Percentiles rank a stretch among this genome's conserved stretches.
Conservation (phyloP, 1,140 invertebrate genomes). For the Maconellicoccus hirsutus region DNA sequence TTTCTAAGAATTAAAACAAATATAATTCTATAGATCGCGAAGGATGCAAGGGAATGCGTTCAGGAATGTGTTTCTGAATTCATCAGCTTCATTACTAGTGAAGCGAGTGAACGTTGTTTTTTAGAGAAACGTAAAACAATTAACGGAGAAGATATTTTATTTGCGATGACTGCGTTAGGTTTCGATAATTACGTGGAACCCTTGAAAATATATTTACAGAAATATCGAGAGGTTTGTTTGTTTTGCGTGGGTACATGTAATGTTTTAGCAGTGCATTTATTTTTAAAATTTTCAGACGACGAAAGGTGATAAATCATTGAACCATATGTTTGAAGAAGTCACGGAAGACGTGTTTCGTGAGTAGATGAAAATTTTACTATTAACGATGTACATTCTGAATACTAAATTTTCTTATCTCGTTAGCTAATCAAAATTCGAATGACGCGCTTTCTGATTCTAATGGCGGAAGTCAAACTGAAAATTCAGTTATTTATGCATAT, state of each 20-base stretch:
- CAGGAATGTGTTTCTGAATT: conserved; percentile 99
- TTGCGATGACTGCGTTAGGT: conserved; percentile 90
- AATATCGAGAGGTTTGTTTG: conserved; percentile 75
- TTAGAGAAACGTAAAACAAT: conserved; percentile 99
- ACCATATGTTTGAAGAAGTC: conserved; percentile 31
- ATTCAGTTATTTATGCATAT: conserved; percentile 4
- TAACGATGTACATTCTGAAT: too few relatives aligned
- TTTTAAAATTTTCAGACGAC: conserved; percentile 31
- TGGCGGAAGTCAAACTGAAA: neutral
- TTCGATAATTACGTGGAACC: conserved; percentile 99
- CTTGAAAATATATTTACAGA: conserved; percentile 89
- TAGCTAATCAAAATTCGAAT: conserved; percentile 15
- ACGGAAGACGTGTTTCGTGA: conserved; percentile 30
- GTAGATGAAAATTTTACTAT: too few relatives aligned
- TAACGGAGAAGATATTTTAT: conserved; percentile 95
- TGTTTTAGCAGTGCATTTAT: too few relatives aligned
- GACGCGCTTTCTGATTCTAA: neutral
- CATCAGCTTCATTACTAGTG: conserved; percentile 97
- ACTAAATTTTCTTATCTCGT: neutral
- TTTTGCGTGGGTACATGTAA: neutral
- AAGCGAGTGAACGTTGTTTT: conserved; percentile 91
- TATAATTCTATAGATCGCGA: conserved; percentile 87
- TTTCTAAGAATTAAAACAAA: neutral
- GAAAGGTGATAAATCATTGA: conserved; percentile 32
- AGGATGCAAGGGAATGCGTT: conserved; percentile 97